Conservation (phyloP, 2,113 vertebrate genomes). For the Hippocampus zosterae region DNA sequence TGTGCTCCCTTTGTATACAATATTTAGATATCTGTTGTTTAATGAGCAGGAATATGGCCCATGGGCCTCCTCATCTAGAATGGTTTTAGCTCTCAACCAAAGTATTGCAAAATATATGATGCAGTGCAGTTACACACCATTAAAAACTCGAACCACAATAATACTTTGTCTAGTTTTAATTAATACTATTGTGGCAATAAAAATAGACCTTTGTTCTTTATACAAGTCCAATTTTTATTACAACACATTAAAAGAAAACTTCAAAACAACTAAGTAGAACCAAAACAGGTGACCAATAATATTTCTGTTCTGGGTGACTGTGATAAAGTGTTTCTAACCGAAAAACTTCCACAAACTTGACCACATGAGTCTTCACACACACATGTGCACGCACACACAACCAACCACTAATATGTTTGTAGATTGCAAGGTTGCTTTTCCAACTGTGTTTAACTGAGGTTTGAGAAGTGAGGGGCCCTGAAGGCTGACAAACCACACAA, state of each 20-base stretch:
- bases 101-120: too few relatives aligned
- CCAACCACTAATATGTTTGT: conserved; percentile 3
- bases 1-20: too few relatives aligned
- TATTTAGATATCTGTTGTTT: not conserved
- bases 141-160: not conserved
- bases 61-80: too few relatives aligned
- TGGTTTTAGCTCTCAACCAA: too few relatives aligned
- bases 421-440: conserved; percentile 34
- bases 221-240: not conserved
- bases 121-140: not conserved
- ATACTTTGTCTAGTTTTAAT: not conserved
- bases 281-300: not conserved
- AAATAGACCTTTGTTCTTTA: not conserved
- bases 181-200: not conserved
- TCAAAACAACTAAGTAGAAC: not conserved
- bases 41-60: too few relatives aligned
- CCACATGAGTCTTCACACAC: conserved; percentile 48
- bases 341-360: conserved; percentile 51
- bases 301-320: not conserved
- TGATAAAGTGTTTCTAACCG: conserved; percentile 33
- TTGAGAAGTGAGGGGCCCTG: conserved; percentile 58
- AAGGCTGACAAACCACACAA: conserved; percentile 55
- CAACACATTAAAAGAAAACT: not conserved
- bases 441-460: conserved; percentile 49
- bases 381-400: not conserved